phyloP scores from a whole-genome alignment of 2,888 invertebrate species.

The Stenodera caucasica region DNA sequence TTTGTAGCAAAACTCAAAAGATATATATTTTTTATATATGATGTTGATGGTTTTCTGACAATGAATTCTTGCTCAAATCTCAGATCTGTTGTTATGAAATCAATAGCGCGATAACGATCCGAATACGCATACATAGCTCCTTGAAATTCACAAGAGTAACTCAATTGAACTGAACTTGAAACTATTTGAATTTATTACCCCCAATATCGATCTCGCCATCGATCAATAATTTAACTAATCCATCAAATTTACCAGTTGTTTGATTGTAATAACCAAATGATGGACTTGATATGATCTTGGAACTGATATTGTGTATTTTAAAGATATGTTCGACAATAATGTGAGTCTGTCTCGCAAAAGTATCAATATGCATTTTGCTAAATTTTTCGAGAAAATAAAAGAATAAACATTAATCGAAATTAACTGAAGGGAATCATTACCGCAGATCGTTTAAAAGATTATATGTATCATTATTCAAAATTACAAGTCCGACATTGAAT shows the following conservation, averaged over 20 bases:
- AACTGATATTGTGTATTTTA: slow-evolving; percentile 32
- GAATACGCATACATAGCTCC: too few relatives aligned
- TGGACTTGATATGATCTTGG: slow-evolving; percentile 18
- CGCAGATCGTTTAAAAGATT: slow-evolving; percentile 28
- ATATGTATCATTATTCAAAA: slow-evolving; percentile 25
- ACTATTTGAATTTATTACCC: slow-evolving; percentile 22
- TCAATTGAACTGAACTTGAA: too few relatives aligned
- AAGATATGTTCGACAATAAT: slow-evolving; percentile 27
- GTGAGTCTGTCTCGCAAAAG: slow-evolving; percentile 34
- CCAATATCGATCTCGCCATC: slow-evolving; percentile 29
- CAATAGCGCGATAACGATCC: slow-evolving; percentile 32
- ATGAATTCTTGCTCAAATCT: slow-evolving; percentile 46
- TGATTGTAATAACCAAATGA: slow-evolving; percentile 36
- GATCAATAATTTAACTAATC: slow-evolving; percentile 32
- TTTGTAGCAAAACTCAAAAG: slow-evolving; percentile 52
- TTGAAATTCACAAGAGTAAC: too few relatives aligned
- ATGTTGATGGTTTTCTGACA: slow-evolving; percentile 57
- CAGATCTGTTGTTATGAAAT: slow-evolving; percentile 34
- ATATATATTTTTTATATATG: slow-evolving; percentile 57
- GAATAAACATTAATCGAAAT: background rate
- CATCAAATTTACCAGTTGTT: slow-evolving; percentile 33
- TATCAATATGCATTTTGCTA: slow-evolving; percentile 25
- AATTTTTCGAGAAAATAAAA: slow-evolving; percentile 24
- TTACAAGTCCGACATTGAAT: slow-evolving; percentile 17
- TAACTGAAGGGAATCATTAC: slow-evolving; percentile 19